Percentiles rank a stretch among this genome's conserved stretches.
Evolutionary conservation across 2,888 invertebrate genomes (phyloP).

Genomic region (Cerceris ruficornis): DNA sequence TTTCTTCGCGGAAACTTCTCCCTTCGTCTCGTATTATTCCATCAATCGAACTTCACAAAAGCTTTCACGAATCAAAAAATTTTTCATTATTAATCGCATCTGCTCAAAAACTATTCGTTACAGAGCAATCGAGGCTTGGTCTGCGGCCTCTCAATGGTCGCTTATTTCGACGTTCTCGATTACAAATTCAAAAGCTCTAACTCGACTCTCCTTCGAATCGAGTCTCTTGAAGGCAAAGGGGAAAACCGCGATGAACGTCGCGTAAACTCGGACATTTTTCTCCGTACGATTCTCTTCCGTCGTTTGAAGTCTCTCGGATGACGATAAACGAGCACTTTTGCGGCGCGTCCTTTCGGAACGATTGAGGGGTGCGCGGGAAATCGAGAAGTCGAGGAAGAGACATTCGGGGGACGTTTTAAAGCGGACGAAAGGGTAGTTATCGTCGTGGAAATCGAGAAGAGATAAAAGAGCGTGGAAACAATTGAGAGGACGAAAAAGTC

Average conservation of each 20-base stretch:
- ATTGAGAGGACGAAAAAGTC: neutral
- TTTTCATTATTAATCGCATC: no score
- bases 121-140: no score
- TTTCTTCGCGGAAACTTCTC: no score
- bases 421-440: slow-evolving; percentile 30
- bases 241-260: neutral
- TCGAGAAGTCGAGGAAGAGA: neutral
- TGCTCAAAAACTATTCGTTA: no score
- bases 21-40: no score
- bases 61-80: no score
- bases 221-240: neutral
- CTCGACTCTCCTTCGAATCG: neutral
- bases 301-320: slow-evolving; percentile 21
- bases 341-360: neutral
- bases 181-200: neutral
- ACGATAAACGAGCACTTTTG: slow-evolving; percentile 39
- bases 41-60: no score
- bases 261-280: slow-evolving; percentile 3
- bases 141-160: no score
- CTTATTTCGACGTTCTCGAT: neutral
- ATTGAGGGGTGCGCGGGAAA: no score
- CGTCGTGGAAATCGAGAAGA: slow-evolving; percentile 11
- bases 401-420: slow-evolving; percentile 20
- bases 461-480: slow-evolving; percentile 19
- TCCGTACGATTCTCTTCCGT: neutral